Evolutionary conservation across 2,888 invertebrate species (phyloP).

Genomic region (Oscheius myriophilus): DNA sequence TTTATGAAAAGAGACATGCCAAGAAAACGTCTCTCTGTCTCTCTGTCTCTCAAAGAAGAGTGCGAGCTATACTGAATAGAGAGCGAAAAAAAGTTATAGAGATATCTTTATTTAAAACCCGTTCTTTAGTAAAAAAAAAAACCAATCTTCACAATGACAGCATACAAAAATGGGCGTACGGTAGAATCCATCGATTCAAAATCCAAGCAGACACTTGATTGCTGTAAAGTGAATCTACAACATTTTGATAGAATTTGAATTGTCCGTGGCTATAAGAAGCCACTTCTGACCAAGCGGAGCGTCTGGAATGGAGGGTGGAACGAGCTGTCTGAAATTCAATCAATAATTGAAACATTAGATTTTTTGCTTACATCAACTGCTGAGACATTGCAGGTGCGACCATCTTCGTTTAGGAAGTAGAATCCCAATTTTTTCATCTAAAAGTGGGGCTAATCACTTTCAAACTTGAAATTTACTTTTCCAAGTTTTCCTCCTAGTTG

Average conservation of each 20-base stretch:
- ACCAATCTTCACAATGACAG: slow-evolving; percentile 53
- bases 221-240: slow-evolving; percentile 60
- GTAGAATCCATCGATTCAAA: slow-evolving; percentile 64
- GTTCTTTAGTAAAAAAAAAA: too few species aligned
- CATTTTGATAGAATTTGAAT: slow-evolving; percentile 61
- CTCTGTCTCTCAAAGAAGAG: too few species aligned
- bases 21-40: too few species aligned
- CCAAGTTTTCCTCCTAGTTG: slow-evolving; percentile 56
- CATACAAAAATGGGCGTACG: slow-evolving; percentile 69
- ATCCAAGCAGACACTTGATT: slow-evolving; percentile 48
- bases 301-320: not conserved
- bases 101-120: too few species aligned
- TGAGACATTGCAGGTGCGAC: slow-evolving; percentile 40
- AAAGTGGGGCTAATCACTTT: too few species aligned
- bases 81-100: too few species aligned
- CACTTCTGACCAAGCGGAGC: not conserved
- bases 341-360: not conserved
- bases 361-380: slow-evolving; percentile 33
- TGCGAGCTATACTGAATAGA: too few species aligned
- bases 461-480: slow-evolving; percentile 40
- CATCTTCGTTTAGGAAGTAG: slow-evolving; percentile 56
- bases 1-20: too few species aligned
- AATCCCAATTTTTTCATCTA: slow-evolving; percentile 64
- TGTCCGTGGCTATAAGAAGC: slow-evolving; percentile 60
- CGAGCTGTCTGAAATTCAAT: slow-evolving; percentile 13